Base-by-base conservation (phyloP, 2,888 invertebrate genomes). In the Xanthia togata region DNA sequence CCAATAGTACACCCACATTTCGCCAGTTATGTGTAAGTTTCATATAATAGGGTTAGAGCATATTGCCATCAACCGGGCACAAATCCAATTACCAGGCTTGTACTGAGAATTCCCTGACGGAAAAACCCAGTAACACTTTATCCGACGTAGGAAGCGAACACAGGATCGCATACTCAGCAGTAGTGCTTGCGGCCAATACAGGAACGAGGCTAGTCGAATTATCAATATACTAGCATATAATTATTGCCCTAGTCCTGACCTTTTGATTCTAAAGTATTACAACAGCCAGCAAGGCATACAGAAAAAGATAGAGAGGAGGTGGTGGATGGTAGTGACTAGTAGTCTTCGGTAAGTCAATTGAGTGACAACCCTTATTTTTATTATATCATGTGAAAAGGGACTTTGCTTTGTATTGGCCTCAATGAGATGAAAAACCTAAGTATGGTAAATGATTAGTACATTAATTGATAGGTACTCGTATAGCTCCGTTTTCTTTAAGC, bases 391-490 rank as follows among this genome's bases (percentile, higher is more conserved):
- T 57, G n/a, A 60, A 70, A 53, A 23, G 79, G 82, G 70, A 59
- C 57, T 76, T 76, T 69, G 17, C 77, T 26, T 9, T 44, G 20
- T n/a, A 47, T 55, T 65, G 53, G 11, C 35, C 44, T 20, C 17
- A 67, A 17, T n/a, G 0, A 14, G 41, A 31, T 17, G 1, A 26
- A n/a, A 26, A 38, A 57, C n/a, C 17, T 47, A 47, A 50, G 50
- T 50, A n/a, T 6, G 4, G 20, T 44, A 0, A 64, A 14, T 79
- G 26, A 79, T 72, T 44, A 78, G 67, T 76, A 84, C 79, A 85
- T 86, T 85, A 1, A 12, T 0, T 31, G 3, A 2, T 5, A 50
- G 23, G 8, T n/a, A n/a, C n/a, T n/a, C n/a, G n/a, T n/a, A 35
- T 0, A 6, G 0, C 35, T 50, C 50, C 35, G 35, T 44, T 35